Conservation (phyloP, 2,888 invertebrate species). For the Candidula unifasciata region DNA sequence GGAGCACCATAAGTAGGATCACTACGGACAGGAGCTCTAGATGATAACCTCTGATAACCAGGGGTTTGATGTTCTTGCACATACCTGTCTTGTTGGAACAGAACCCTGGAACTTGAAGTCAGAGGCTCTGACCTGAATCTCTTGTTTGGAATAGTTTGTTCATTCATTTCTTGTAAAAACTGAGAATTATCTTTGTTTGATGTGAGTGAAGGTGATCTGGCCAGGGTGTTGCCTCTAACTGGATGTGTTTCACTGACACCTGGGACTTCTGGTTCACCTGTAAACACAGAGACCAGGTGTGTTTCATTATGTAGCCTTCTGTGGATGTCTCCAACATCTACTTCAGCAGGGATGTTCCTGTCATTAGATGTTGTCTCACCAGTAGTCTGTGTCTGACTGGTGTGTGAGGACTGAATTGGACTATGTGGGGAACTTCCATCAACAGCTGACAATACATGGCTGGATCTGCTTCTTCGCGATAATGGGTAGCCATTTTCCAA, state of each 20-base stretch:
- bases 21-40: too few species aligned
- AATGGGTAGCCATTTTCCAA: background rate
- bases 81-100: conserved; percentile 32
- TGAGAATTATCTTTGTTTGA: background rate
- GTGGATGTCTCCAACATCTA: background rate
- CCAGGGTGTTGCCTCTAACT: background rate
- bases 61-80: background rate
- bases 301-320: conserved; percentile 1
- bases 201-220: background rate
- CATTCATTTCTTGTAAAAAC: background rate
- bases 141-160: conserved; percentile 28
- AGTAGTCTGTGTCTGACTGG: background rate
- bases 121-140: background rate
- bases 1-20: background rate
- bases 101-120: conserved; percentile 23
- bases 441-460: background rate
- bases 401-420: background rate
- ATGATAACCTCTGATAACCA: too few species aligned
- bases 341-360: background rate
- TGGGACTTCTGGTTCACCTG: conserved; percentile 12
- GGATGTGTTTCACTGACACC: conserved; percentile 21
- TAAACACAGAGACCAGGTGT: background rate
- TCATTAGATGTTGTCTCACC: background rate
- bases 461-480: conserved; percentile 25
- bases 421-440: background rate